These are phyloP conservation scores for Tenthredo distinguenda DNA, from an alignment of 2,888 invertebrate species.

Conservation along the genomic window DNA sequence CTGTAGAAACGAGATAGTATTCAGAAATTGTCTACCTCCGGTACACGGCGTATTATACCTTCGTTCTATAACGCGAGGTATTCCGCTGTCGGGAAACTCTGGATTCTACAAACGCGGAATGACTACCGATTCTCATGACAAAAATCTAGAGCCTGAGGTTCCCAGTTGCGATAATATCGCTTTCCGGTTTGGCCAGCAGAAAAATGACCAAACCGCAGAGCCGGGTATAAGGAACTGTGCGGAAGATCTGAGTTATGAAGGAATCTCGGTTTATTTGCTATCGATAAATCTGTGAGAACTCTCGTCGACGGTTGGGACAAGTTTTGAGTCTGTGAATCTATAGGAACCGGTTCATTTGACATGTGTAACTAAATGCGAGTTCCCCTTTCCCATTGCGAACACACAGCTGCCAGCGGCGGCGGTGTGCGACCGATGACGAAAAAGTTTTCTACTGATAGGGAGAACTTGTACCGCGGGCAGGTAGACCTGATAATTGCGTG, in stretches of 20 bases:
- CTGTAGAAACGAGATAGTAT: conserved; percentile 30
- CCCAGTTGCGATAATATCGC: background rate
- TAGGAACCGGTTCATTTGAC: conserved; percentile 39
- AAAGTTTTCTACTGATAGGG: conserved; percentile 17
- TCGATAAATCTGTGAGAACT: background rate
- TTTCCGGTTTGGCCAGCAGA: background rate
- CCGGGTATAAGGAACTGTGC: background rate
- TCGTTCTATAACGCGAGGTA: background rate
- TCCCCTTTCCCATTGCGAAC: conserved; percentile 10
- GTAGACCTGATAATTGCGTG: background rate
- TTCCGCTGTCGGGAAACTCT: background rate
- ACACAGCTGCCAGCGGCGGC: background rate
- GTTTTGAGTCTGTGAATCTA: conserved; percentile 25
- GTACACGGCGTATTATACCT: background rate
- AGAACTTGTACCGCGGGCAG: conserved; percentile 23
- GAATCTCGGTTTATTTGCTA: background rate
- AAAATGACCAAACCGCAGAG: background rate
- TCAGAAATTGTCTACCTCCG: background rate
- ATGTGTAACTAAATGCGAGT: background rate
- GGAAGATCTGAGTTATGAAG: background rate
- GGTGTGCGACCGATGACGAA: background rate
- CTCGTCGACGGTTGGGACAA: background rate
- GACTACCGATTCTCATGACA: background rate
- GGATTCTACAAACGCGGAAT: background rate
- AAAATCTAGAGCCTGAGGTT: background rate